Base-by-base conservation (phyloP, 2,113 vertebrate genomes). In the Tachysurus vachellii region DNA sequence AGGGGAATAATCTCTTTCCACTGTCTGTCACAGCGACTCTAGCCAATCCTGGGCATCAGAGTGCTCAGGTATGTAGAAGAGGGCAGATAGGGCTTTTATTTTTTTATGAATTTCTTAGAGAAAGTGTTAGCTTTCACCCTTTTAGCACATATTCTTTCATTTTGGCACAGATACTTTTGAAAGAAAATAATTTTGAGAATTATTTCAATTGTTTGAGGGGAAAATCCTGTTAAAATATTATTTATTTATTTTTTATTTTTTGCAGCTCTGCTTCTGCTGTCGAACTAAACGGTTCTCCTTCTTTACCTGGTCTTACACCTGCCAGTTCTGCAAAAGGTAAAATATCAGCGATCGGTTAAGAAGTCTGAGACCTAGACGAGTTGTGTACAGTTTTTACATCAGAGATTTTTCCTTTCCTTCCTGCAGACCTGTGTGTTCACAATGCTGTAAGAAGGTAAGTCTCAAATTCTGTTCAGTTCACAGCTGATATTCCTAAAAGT, bases 301-400 rank as follows among this genome's bases (percentile, higher is more conserved):
- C 92, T 99, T 99, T 92, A 99, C 97, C 85, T 99, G 98, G 98
- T 99, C 98, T 70, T 99, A 99, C 90, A 97, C 96, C 90, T 99
- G 98, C 94, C 98, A 99, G 92, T 99, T 99, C 94, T 99, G 98
- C 94, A 99, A 99, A 95, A 97, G 98, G 98, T 99, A 96, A 95
- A 61, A 62, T 7, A 42, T 31, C 8, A 61, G 2, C 70, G 3
- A 50, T 87, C 59, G 53, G 0, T 82, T 86, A 12, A 81, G 2
- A 56, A 50, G 21, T 13, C 7, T 10, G 50, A 16, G 0, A 21
- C 80, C 2, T 28, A 47, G 28, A 59, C 4, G 0, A 26, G 71
- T 10, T 57, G 42, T 23, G 1, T 73, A 19, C n/a, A 10, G 4
- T 5, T 83, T 62, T 59, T 31, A 83, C 62, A 11, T 82, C 42